Base-by-base conservation (phyloP, 1,140 invertebrate species). In the Augochlora pura region DNA sequence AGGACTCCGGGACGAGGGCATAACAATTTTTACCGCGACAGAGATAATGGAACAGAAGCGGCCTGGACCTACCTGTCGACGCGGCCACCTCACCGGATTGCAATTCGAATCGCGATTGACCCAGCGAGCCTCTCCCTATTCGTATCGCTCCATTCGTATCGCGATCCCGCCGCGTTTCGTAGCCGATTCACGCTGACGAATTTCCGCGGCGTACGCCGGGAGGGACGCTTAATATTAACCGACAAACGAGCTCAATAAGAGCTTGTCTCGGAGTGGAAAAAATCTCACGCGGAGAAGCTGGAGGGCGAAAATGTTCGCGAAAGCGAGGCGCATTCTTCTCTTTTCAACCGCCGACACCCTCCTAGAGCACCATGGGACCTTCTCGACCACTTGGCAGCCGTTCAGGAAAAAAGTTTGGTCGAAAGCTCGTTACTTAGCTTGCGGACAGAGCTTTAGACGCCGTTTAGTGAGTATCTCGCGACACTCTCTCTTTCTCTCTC, bases 401-500 rank as follows among this genome's bases (percentile, higher is more conserved):
- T 89, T 89, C 88, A 88, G 86, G 73, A 87, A 89, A 89, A 87
- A 87, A 87, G 84, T 86, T 86, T 84, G 81, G 86, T 82, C 82
- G 79, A 89, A 89, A 87, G 88, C 86, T 89, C 84, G 88, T 89
- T 90, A 89, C 86, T 89, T 88, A 87, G 85, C 84, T 87, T 83
- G 86, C 86, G 87, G 84, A 87, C 86, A 87, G 78, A 86, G 85
- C 87, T 88, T 88, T 85, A 87, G 86, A 79, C 84, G 80, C 83
- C 85, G 86, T 87, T 85, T 85, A 86, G 81, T 57, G 81, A 87
- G 77, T 84, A 75, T 77, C 74, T 63, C 64, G 32, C 68, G 81
- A 81, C 78, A 86, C 81, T 78, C 84, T 77, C 63, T 46, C 62
- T 75, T 52, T 52, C 49, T 12, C 63, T 70, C 49, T 38, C 77